Conservation (phyloP, 2,113 vertebrate genomes). For the Halichoeres trimaculatus region DNA sequence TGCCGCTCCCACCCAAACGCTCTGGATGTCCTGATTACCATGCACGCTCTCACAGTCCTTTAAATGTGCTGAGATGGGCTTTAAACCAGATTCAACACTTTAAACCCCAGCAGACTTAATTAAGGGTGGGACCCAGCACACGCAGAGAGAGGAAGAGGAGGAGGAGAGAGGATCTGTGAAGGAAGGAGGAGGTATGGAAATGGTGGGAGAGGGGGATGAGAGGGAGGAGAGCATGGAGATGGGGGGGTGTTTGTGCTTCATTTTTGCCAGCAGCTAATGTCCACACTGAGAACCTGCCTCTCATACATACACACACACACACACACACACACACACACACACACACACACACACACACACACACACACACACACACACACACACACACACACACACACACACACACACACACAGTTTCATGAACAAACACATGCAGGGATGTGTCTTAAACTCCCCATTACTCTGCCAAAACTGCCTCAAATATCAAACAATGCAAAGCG, state of each 20-base stretch:
- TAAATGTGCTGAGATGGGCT: constrained; percentile 96
- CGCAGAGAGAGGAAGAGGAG: constrained; percentile 65
- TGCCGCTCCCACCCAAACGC: constrained; percentile 81
- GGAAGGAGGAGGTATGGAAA: constrained; percentile 40
- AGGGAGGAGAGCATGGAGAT: neutral
- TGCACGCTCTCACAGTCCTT: constrained; percentile 81
- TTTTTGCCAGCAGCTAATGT: constrained; percentile 50
- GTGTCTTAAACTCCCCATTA: constrained; percentile 70
- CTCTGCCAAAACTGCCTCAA: constrained; percentile 73
- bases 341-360: constrained; percentile 9
- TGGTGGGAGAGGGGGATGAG: neutral
- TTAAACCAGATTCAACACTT: constrained; percentile 94
- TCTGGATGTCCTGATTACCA: constrained; percentile 88
- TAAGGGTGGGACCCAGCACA: constrained; percentile 91
- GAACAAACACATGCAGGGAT: constrained; percentile 37
- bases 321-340: constrained; percentile 18
- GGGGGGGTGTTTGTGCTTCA: constrained; percentile 27
- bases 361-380: too few species aligned
- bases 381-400: constrained; percentile 24
- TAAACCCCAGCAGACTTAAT: constrained; percentile 98
- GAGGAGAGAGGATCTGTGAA: constrained; percentile 59
- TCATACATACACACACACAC: neutral
- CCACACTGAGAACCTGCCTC: constrained; percentile 32
- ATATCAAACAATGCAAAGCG: constrained; percentile 78
- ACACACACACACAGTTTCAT: constrained; percentile 9